Percentiles rank a stretch among this genome's conserved stretches.
These are phyloP conservation scores for Steatornis caripensis DNA, from an alignment of 2,113 vertebrate genomes.

Conservation along the genomic window DNA sequence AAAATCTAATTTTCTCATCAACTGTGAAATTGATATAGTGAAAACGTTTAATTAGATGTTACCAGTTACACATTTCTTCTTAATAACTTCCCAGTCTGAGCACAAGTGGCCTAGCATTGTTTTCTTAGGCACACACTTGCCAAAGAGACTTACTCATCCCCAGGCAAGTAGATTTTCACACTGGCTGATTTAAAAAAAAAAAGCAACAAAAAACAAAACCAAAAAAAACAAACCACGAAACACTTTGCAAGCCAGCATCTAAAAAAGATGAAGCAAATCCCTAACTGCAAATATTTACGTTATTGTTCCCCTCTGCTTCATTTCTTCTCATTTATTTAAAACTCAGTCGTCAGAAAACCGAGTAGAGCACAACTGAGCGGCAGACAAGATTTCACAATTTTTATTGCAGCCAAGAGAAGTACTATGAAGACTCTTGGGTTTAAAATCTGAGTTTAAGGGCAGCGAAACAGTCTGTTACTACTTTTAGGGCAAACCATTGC, in stretches of 20 bases:
- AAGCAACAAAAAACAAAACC: too few relatives aligned
- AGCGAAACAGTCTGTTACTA: neutral
- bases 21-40: neutral
- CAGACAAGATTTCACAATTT: neutral
- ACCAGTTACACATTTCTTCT: neutral
- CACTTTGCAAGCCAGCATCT: neutral
- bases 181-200: neutral
- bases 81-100: neutral
- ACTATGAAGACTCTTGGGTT: neutral
- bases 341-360: neutral
- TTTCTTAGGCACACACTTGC: neutral
- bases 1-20: neutral
- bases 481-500: neutral
- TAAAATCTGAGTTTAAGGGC: neutral
- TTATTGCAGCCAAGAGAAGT: neutral
- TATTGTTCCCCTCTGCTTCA: neutral
- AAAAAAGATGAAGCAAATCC: neutral
- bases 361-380: neutral
- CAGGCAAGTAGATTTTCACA: neutral
- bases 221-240: neutral
- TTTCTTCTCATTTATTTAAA: neutral
- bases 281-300: neutral
- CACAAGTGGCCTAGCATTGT: neutral
- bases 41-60: neutral
- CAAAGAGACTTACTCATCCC: neutral